Conservation (phyloP, 2,797 vertebrate species). For the Manis javanica region DNA sequence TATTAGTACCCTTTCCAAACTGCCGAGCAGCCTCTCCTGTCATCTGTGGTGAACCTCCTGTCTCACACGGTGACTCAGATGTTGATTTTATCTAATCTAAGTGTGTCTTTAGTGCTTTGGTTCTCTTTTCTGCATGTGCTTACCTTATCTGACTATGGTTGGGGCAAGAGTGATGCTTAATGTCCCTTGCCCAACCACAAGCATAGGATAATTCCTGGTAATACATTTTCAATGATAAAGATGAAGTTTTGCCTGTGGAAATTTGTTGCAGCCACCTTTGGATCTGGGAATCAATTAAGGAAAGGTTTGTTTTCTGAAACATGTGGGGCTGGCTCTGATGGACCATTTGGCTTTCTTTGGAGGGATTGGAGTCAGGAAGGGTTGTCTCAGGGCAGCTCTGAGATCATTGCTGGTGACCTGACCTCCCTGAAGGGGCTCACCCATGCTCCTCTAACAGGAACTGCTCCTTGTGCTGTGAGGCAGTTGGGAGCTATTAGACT, state of each 20-base stretch:
- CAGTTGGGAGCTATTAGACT: slow-evolving; percentile 59
- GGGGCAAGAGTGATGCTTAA: not conserved
- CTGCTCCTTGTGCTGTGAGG: slow-evolving; percentile 32
- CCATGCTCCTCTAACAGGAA: not conserved
- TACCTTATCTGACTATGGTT: not conserved
- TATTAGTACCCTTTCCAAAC: not conserved
- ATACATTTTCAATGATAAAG: not conserved
- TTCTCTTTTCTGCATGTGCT: not conserved
- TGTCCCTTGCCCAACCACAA: not conserved
- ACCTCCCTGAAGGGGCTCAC: not conserved
- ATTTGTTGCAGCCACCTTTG: not conserved
- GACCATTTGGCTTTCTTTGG: not conserved
- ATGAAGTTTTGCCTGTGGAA: slow-evolving; percentile 25
- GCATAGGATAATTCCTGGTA: not conserved
- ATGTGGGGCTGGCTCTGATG: not conserved
- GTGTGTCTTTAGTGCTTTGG: not conserved
- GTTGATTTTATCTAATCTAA: slow-evolving; percentile 1
- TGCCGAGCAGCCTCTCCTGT: not conserved
- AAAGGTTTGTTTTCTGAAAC: slow-evolving; percentile 30
- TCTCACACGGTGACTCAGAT: not conserved
- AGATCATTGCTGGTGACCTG: not conserved
- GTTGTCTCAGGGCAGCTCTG: not conserved
- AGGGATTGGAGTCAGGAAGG: not conserved
- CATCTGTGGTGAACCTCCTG: not conserved
- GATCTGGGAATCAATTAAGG: not conserved